A percentile compares a stretch with the other conserved stretches of the same genome.
These are phyloP conservation scores for Drosophila meridiana DNA, from an alignment of 2,888 invertebrate species.

Conservation along the genomic window DNA sequence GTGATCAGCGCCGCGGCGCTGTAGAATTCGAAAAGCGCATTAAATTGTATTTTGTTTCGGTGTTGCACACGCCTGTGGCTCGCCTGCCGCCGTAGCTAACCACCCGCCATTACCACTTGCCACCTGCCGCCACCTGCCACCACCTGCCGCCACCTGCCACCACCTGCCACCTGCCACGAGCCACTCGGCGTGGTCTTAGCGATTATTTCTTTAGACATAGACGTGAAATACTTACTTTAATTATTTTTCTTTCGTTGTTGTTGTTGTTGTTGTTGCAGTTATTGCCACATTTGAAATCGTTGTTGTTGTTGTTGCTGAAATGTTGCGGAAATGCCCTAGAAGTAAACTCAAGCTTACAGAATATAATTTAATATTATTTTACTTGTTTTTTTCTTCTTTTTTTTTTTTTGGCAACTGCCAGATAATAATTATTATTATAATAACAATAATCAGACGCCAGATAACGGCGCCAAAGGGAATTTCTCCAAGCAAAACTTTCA, in stretches of 20 bases:
- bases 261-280: slow-evolving; percentile 13
- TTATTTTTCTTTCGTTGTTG: slow-evolving; percentile 35
- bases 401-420: slow-evolving; percentile 3
- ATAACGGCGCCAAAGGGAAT: slow-evolving; percentile 15
- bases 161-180: slow-evolving; percentile 14
- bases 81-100: slow-evolving; percentile 10
- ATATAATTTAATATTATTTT: slow-evolving; percentile 6
- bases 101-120: slow-evolving; percentile 23
- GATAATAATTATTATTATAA: slow-evolving; percentile 3
- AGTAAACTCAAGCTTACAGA: slow-evolving; percentile 23
- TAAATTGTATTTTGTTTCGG: slow-evolving; percentile 73
- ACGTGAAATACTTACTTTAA: slow-evolving; percentile 39
- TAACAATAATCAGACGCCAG: slow-evolving; percentile 2
- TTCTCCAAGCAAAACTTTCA: slow-evolving; percentile 26
- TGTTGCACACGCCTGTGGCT: slow-evolving; percentile 59
- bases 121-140: slow-evolving; percentile 3
- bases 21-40: slow-evolving; percentile 69
- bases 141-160: slow-evolving; percentile 3
- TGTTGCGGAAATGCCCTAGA: slow-evolving; percentile 24
- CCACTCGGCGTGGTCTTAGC: slow-evolving; percentile 22
- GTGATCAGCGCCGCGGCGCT: slow-evolving; percentile 43
- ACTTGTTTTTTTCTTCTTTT: neutral
- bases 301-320: slow-evolving; percentile 2
- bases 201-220: slow-evolving; percentile 41
- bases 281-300: slow-evolving; percentile 26